Percentiles rank a stretch among this genome's conserved stretches.
Evolutionary conservation across 2,113 vertebrate species (phyloP).

Genomic region (Sciurus niger): DNA sequence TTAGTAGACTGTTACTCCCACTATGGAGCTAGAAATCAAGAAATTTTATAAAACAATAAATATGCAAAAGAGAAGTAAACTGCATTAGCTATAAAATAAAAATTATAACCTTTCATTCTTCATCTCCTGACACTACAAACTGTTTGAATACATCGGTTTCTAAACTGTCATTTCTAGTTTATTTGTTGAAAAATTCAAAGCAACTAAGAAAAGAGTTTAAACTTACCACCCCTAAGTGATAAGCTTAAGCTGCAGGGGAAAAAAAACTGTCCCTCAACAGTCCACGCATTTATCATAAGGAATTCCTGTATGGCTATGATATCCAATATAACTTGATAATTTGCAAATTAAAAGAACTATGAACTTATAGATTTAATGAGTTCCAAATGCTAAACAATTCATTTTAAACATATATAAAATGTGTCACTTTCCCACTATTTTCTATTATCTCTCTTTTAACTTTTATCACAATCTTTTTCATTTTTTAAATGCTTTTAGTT

Average conservation of each 20-base stretch:
- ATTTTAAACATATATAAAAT: neutral
- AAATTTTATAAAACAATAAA: neutral
- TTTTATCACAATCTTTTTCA: neutral
- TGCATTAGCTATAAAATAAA: constrained; percentile 29
- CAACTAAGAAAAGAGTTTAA: neutral
- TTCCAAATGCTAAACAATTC: constrained; percentile 34
- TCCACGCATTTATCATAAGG: neutral
- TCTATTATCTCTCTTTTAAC: neutral
- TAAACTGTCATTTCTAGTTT: neutral
- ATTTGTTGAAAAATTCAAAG: constrained; percentile 42
- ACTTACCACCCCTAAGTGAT: neutral
- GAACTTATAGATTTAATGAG: constrained; percentile 3
- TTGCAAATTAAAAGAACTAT: constrained; percentile 18
- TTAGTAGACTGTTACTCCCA: constrained; percentile 94
- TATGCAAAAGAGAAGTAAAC: constrained; percentile 31
- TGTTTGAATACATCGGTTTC: neutral
- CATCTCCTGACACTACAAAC: neutral
- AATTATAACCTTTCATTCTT: neutral
- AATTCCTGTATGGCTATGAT: neutral
- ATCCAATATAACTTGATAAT: neutral
- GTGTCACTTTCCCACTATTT: neutral
- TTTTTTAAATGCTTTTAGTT: neutral
- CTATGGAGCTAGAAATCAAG: constrained; percentile 92
- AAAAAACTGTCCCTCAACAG: neutral
- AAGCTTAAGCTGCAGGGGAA: neutral